Percentiles rank a stretch among this genome's conserved stretches.
These are phyloP conservation scores for Sterrhoptilus dennistouni DNA, from an alignment of 2,113 vertebrate genomes.

Conservation along the genomic window DNA sequence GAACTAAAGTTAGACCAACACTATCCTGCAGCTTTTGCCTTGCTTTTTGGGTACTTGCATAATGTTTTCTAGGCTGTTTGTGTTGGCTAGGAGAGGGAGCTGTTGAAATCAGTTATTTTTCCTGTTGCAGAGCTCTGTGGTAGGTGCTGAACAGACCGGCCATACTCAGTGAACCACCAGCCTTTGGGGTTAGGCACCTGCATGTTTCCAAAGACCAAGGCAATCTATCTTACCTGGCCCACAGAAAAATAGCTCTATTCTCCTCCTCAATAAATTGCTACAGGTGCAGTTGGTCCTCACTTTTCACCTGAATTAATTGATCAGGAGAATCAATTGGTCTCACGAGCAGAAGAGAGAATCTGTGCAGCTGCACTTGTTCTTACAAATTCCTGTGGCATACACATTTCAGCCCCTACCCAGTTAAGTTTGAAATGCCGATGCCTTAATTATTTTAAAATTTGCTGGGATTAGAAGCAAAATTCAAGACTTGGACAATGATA, in stretches of 20 bases:
- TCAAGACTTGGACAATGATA: too few relatives aligned
- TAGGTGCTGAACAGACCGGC: not conserved
- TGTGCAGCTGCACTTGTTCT: not conserved
- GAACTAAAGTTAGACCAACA: not conserved
- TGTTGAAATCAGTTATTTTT: not conserved
- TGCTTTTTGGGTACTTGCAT: not conserved
- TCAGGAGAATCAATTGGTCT: not conserved
- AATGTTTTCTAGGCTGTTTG: not conserved
- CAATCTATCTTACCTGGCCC: not conserved
- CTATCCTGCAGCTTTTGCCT: not conserved
- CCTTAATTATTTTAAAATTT: not conserved
- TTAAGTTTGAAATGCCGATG: not conserved
- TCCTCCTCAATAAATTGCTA: not conserved
- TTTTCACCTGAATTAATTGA: not conserved
- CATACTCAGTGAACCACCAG: too few relatives aligned
- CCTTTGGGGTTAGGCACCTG: not conserved
- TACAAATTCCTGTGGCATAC: not conserved
- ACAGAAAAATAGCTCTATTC: not conserved
- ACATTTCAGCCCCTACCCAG: not conserved
- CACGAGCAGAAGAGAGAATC: not conserved
- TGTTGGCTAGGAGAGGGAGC: not conserved
- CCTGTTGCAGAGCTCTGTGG: not conserved
- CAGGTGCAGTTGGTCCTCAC: not conserved
- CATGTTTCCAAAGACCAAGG: not conserved
- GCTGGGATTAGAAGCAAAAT: not conserved